These are phyloP conservation scores for Pseudopodoces humilis DNA, from an alignment of 2,113 vertebrate genomes.

Conservation along the genomic window DNA sequence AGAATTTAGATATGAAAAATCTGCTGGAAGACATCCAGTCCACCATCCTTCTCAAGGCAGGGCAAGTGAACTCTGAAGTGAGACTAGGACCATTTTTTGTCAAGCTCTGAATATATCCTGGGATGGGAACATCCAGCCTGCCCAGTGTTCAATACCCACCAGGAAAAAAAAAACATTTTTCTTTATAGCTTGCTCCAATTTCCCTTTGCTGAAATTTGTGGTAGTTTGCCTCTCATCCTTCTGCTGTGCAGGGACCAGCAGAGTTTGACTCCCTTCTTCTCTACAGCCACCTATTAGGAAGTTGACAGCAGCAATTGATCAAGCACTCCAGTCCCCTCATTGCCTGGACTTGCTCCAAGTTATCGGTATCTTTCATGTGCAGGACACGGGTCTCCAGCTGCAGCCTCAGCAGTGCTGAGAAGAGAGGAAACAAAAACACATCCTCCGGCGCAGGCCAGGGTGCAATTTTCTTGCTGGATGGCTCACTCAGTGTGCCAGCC, in stretches of 20 bases:
- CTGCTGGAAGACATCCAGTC: not conserved
- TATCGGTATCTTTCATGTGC: fast-evolving
- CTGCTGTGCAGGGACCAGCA: not conserved
- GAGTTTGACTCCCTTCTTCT: not conserved
- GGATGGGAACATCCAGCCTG: not conserved
- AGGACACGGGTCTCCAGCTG: not conserved
- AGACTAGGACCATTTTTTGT: not conserved
- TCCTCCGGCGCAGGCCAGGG: fast-evolving
- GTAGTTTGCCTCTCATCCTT: not conserved
- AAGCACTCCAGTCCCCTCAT: not conserved
- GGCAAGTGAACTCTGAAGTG: not conserved
- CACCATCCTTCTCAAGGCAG: not conserved
- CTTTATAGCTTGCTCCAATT: not conserved
- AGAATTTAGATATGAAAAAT: not conserved
- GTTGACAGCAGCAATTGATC: not conserved
- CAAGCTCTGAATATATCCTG: not conserved
- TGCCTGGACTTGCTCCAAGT: not conserved
- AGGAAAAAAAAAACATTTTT: not conserved
- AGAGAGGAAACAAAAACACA: not conserved
- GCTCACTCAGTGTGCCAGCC: fast-evolving
- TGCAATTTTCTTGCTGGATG: not conserved
- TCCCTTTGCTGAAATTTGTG: not conserved
- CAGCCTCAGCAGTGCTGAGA: not conserved
- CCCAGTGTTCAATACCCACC: fast-evolving
- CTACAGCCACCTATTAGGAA: not conserved